Evolutionary conservation across 2,888 invertebrate species (phyloP).

Genomic region (Azorinus chamasolen): DNA sequence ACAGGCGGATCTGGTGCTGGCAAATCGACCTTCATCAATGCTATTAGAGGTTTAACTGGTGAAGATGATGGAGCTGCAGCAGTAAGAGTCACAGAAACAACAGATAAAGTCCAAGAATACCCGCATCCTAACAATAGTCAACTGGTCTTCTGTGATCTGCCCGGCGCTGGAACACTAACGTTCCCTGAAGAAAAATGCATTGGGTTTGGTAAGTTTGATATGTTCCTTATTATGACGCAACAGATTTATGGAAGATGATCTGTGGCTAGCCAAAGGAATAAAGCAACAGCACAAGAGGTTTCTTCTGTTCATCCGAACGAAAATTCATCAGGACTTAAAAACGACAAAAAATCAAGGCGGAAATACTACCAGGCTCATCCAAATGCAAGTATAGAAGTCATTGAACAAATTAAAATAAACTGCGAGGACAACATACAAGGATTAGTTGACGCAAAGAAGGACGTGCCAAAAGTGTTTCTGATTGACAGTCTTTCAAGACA

Average conservation of each 20-base stretch:
- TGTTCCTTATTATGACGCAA: constrained; percentile 17
- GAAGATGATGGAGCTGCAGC: constrained; percentile 30
- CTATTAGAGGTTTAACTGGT: constrained; percentile 7
- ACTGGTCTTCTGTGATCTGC: constrained; percentile 34
- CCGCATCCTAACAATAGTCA: constrained; percentile 33
- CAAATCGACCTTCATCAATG: constrained; percentile 46
- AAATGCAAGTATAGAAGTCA: not conserved
- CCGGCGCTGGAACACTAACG: constrained; percentile 3
- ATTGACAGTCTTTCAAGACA: constrained; percentile 10
- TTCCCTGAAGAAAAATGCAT: constrained; percentile 13
- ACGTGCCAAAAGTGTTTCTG: not conserved
- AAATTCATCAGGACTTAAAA: constrained; percentile 13
- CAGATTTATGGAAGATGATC: constrained; percentile 37
- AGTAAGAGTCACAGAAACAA: constrained; percentile 42
- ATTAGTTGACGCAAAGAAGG: too few relatives aligned
- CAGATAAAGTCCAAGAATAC: constrained; percentile 18
- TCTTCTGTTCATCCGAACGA: constrained; percentile 32
- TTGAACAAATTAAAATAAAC: not conserved
- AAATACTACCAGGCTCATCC: too few relatives aligned
- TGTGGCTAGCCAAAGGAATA: constrained; percentile 30
- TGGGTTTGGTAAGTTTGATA: constrained; percentile 9
- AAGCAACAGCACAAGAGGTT: constrained; percentile 7
- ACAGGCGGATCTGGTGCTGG: constrained; percentile 36
- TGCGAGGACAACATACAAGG: not conserved
- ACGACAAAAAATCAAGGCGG: not conserved